Percentiles rank a stretch among this genome's conserved stretches.
Evolutionary conservation across 2,888 invertebrate genomes (phyloP).

Genomic region (Trypoxylon attenuatum): DNA sequence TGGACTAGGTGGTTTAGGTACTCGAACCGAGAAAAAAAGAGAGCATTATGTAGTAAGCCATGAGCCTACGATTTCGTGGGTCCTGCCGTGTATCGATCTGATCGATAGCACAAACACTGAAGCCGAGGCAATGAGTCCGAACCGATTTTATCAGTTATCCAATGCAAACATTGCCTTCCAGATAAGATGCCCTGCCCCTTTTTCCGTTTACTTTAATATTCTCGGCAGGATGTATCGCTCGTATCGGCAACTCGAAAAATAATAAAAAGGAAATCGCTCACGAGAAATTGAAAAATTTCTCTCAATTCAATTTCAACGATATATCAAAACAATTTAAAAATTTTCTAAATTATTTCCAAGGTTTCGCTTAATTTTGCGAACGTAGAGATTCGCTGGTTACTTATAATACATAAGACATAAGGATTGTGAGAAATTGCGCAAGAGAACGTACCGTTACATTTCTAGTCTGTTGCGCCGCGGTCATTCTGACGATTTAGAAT

Average conservation of each 20-base stretch:
- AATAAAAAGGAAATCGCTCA: too few relatives aligned
- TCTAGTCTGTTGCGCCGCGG: neutral
- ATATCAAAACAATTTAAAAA: neutral
- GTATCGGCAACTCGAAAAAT: too few relatives aligned
- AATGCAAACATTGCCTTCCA: constrained; percentile 33
- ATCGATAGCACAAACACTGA: constrained; percentile 1
- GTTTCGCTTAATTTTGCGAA: neutral
- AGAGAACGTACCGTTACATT: constrained; percentile 32
- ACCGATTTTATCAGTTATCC: constrained; percentile 29
- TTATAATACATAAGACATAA: too few relatives aligned
- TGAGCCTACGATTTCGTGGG: too few relatives aligned
- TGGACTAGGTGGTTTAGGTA: too few relatives aligned
- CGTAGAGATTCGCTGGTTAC: too few relatives aligned
- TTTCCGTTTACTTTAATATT: constrained; percentile 24
- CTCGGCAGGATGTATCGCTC: constrained; percentile 31
- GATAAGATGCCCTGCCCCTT: constrained; percentile 42
- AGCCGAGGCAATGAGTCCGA: constrained; percentile 6
- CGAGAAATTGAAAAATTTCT: too few relatives aligned
- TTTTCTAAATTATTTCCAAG: neutral
- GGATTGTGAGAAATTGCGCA: too few relatives aligned
- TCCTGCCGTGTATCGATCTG: neutral
- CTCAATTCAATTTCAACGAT: neutral
- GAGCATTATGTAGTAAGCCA: too few relatives aligned
- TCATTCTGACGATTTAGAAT: neutral
- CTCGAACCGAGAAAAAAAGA: too few relatives aligned